Evolutionary conservation across 2,888 invertebrate genomes (phyloP), one percentile per base, ranked within the genome.

Genomic region (Oscheius myriophilus): DNA sequence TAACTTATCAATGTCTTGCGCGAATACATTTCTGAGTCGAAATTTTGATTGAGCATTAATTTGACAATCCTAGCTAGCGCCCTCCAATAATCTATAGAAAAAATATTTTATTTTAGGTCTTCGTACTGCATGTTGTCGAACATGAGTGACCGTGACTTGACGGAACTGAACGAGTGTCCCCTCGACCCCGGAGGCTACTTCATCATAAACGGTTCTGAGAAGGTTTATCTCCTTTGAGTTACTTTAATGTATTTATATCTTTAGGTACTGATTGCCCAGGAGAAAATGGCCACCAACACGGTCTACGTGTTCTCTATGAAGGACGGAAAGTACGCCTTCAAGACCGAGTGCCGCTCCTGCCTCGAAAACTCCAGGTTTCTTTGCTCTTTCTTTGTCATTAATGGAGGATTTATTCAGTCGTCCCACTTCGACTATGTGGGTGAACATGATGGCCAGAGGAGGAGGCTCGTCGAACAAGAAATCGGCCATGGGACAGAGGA

Each of bases 251-350:
- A n/a, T n/a, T 42, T 41, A 14, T 75, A 75, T 89, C 89, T 62
- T 2, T 46, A 74, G 74, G 91, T 97, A 2, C 89, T 99, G 42
- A 98, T 99, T 87, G 98, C 98, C 0, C 98, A 99, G 88, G 98
- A 99, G 87, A 98, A 98, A 89, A 99, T 99, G 98, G 98, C 98
- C 7, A 97, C 97, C 9, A 99, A 99, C 87, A 98, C 98, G 54
- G 98, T 99, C 0, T 99, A 99, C 89, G 98, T 99, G 16, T 99
- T 99, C 87, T 93, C 94, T 83, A 96, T 98, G 94, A 98, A 98
- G 89, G 98, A 98, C 88, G 95, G 96, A 26, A 99, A 99, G 88
- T 99, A 94, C 90, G 96, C 97, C 0, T 98, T 92, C 87, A 98
- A 97, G 90, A 93, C 96, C 69, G 98, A 99, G 90, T 96, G 98